Evolutionary conservation across 2,888 invertebrate species (phyloP).

Genomic region (Hirtodrosophila confusa): DNA sequence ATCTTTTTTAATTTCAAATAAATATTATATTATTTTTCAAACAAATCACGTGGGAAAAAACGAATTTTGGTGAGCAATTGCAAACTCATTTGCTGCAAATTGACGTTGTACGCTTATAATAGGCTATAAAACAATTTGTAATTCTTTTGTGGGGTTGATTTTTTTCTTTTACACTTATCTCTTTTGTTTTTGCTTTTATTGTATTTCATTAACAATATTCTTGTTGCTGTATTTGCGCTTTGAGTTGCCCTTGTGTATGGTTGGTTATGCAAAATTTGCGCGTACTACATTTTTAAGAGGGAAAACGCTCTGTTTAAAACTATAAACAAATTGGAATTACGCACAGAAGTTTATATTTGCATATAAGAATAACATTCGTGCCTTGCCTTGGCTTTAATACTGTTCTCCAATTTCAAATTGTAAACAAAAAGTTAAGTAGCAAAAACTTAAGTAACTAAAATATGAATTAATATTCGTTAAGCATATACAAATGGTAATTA

Average conservation of each 20-base stretch:
- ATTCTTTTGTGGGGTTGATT: slow-evolving; percentile 25
- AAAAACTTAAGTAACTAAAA: slow-evolving; percentile 62
- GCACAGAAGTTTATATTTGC: slow-evolving; percentile 58
- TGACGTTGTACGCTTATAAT: slow-evolving; percentile 41
- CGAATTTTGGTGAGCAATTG: slow-evolving; percentile 26
- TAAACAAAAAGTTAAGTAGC: slow-evolving; percentile 64
- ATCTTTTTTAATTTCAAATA: slow-evolving; percentile 61
- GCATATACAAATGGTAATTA: slow-evolving; percentile 34
- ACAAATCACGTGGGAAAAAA: slow-evolving; percentile 4
- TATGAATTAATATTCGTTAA: slow-evolving; percentile 33
- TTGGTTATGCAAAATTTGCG: slow-evolving; percentile 25
- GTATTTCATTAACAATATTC: slow-evolving; percentile 41
- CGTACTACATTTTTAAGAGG: slow-evolving; percentile 25
- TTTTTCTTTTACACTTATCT: slow-evolving; percentile 17
- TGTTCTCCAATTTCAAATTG: slow-evolving; percentile 76
- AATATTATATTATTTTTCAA: slow-evolving; percentile 18
- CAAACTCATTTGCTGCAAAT: slow-evolving; percentile 31
- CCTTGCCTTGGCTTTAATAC: slow-evolving; percentile 71
- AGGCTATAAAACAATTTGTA: slow-evolving; percentile 65
- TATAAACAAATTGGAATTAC: slow-evolving; percentile 70
- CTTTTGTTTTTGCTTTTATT: slow-evolving; percentile 33
- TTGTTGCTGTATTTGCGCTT: slow-evolving; percentile 46
- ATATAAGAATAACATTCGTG: slow-evolving; percentile 52
- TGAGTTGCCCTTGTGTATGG: slow-evolving; percentile 26
- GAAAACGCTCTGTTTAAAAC: slow-evolving; percentile 28